Percentiles rank a stretch among this genome's conserved stretches.
These are phyloP conservation scores for Peromyscus maniculatus DNA, from an alignment of 2,113 vertebrate species.

Conservation along the genomic window DNA sequence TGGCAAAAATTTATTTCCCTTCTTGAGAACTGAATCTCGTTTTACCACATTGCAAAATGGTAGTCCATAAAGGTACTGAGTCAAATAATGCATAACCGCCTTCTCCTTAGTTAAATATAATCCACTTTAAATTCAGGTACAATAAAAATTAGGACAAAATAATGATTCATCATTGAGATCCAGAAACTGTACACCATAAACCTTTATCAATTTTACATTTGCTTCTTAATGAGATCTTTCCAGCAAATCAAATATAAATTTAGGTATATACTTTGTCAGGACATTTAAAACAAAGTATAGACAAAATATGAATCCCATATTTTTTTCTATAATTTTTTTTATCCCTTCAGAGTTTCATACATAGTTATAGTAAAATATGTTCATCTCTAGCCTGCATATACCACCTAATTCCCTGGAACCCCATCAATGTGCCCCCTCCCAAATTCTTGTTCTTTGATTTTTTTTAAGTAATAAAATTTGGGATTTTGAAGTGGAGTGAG, in stretches of 20 bases:
- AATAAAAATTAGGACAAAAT: neutral
- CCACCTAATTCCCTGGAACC: too few species aligned
- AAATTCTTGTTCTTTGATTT: too few species aligned
- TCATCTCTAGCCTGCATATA: neutral
- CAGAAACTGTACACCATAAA: neutral
- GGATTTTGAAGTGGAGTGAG: slow-evolving; percentile 9
- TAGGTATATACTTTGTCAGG: neutral
- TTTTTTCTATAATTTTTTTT: neutral
- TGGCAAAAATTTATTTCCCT: neutral
- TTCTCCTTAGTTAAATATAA: neutral
- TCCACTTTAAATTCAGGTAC: neutral
- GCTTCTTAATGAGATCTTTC: neutral
- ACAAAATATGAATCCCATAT: neutral
- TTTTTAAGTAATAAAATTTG: neutral
- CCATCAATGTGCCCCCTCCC: too few species aligned
- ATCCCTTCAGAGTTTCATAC: neutral
- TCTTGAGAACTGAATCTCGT: neutral
- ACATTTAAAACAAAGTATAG: neutral
- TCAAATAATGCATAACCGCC: neutral
- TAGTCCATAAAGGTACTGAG: neutral
- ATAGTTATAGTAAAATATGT: neutral
- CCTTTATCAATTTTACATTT: neutral
- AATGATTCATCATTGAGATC: neutral
- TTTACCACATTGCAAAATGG: neutral
- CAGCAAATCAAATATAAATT: neutral